These are phyloP conservation scores for Margarornis squamiger DNA, from an alignment of 2,797 vertebrate species.

Conservation along the genomic window DNA sequence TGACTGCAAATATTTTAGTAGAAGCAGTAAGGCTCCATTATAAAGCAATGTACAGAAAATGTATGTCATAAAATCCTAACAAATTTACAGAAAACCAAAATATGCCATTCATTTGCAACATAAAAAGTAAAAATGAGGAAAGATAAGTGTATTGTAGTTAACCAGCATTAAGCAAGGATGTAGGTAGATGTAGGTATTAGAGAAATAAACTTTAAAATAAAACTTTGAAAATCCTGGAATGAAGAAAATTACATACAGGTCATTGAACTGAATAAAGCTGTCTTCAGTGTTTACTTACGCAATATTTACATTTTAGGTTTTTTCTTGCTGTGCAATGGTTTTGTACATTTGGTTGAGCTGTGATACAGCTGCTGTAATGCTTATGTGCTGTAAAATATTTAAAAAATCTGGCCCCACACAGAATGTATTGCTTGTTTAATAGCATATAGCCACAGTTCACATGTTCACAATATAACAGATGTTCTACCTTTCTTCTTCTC, in stretches of 20 bases:
- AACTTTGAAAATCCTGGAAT: background rate
- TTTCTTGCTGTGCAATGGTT: background rate
- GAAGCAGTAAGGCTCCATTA: background rate
- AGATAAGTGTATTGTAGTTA: background rate
- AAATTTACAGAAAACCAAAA: background rate
- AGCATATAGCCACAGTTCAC: background rate
- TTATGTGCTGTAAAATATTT: background rate
- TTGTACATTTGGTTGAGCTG: background rate
- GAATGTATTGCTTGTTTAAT: background rate
- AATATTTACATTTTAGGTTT: background rate
- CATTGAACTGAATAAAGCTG: background rate
- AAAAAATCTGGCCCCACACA: background rate
- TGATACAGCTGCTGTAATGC: background rate
- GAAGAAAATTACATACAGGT: background rate
- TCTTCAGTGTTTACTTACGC: background rate
- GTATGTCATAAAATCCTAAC: background rate
- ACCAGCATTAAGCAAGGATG: background rate
- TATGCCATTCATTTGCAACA: background rate
- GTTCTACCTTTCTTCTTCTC: background rate
- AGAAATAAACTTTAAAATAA: background rate
- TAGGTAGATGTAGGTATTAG: background rate
- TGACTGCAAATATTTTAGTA: background rate
- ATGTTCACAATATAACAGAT: too few relatives aligned
- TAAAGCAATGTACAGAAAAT: background rate
- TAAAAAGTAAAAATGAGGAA: background rate